Percentiles rank a stretch among this genome's conserved stretches.
Evolutionary conservation across 2,888 invertebrate species (phyloP).

Genomic region (Drosophila picticornis): DNA sequence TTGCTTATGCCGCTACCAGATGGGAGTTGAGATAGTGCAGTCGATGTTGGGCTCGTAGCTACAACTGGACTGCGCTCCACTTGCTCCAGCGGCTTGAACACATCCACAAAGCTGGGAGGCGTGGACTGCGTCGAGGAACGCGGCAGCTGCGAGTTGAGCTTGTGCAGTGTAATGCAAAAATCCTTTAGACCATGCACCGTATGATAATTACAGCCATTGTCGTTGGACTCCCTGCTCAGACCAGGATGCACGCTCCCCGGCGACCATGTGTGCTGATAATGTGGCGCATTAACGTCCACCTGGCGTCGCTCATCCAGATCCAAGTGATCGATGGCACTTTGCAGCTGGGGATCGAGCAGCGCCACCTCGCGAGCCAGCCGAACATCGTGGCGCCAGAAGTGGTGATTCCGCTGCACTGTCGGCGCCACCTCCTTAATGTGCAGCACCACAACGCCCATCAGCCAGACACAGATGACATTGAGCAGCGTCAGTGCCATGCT

Average conservation of each 20-base stretch:
- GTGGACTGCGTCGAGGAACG: too few species aligned
- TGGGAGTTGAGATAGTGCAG: neutral
- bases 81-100: slow-evolving; percentile 32
- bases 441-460: slow-evolving; percentile 89
- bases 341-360: slow-evolving; percentile 83
- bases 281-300: slow-evolving; percentile 41
- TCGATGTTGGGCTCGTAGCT: too few species aligned
- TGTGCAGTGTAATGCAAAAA: slow-evolving; percentile 61
- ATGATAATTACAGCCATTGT: slow-evolving; percentile 39
- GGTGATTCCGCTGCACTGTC: slow-evolving; percentile 85
- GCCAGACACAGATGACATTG: slow-evolving; percentile 90
- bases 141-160: slow-evolving; percentile 18
- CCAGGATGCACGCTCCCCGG: slow-evolving; percentile 42
- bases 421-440: slow-evolving; percentile 89
- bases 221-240: neutral
- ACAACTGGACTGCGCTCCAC: neutral
- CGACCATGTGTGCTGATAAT: slow-evolving; percentile 75
- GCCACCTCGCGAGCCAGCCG: slow-evolving; percentile 87
- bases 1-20: slow-evolving; percentile 16
- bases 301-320: slow-evolving; percentile 69
- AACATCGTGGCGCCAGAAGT: slow-evolving; percentile 88
- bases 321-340: slow-evolving; percentile 66
- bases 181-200: slow-evolving; percentile 71
- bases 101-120: slow-evolving; percentile 50
- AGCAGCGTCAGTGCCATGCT: slow-evolving; percentile 90